Evolutionary conservation across 2,797 vertebrate genomes (phyloP).

Genomic region (Tenualosa ilisha): DNA sequence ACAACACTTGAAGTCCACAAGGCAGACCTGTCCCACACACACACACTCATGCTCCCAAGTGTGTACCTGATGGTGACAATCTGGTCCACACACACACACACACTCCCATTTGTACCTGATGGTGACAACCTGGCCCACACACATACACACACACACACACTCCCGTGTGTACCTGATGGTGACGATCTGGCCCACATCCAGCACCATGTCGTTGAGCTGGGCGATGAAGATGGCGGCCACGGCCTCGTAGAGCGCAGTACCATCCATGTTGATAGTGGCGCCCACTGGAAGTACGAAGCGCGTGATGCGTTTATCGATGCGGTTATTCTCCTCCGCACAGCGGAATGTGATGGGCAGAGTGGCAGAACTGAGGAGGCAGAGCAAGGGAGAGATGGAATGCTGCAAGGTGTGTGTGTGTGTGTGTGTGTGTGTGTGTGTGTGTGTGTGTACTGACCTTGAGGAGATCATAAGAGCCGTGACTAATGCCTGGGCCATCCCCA

Average conservation of each 20-base stretch:
- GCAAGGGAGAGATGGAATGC: not conserved
- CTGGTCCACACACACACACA: constrained; percentile 78
- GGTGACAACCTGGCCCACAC: no score
- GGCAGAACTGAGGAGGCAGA: constrained; percentile 81
- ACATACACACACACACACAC: no score
- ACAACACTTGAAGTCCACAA: no score
- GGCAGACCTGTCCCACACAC: no score
- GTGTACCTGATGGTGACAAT: constrained; percentile 82
- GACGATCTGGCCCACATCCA: constrained; percentile 89
- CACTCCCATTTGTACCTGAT: no score
- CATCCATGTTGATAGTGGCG: no score
- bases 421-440: constrained; percentile 10
- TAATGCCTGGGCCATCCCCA: constrained; percentile 96
- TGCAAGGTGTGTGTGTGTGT: not conserved
- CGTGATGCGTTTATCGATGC: constrained; percentile 92
- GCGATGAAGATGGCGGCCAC: constrained; percentile 97
- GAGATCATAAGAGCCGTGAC: constrained; percentile 98
- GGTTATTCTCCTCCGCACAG: constrained; percentile 93
- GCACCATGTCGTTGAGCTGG: constrained; percentile 86
- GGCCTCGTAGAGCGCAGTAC: no score
- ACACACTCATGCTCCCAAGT: not conserved
- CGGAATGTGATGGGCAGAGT: constrained; percentile 95
- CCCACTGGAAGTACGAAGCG: no score
- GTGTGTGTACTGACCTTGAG: constrained; percentile 91
- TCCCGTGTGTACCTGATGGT: constrained; percentile 73